Conservation (phyloP, 1,140 invertebrate genomes). For the Cotesia glomerata region DNA sequence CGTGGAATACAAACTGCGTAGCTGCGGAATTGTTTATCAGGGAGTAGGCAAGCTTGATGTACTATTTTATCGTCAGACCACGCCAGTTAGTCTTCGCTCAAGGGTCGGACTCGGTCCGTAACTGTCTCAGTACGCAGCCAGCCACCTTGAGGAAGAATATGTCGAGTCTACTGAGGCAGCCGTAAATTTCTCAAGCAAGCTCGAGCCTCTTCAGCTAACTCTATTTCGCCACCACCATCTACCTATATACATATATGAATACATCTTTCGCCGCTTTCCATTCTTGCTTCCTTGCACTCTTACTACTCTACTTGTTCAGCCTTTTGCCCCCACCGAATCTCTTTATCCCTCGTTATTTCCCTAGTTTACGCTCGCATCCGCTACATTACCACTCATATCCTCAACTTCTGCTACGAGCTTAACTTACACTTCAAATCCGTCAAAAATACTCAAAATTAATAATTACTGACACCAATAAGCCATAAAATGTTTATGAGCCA, state of each 20-base stretch:
- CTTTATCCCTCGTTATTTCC: constrained; percentile 5
- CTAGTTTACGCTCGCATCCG: constrained; percentile 17
- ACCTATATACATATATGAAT: no score
- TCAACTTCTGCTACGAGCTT: not conserved
- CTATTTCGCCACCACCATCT: not conserved
- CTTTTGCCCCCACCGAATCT: not conserved
- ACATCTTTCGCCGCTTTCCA: not conserved
- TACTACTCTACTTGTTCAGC: not conserved
- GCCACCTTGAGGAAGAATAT: constrained; percentile 38
- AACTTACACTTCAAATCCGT: not conserved
- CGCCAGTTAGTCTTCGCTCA: constrained; percentile 55
- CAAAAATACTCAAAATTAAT: not conserved
- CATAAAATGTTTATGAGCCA: no score
- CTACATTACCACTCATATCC: constrained; percentile 9
- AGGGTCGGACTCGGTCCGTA: constrained; percentile 53
- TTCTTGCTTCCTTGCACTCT: not conserved
- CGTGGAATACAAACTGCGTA: not conserved
- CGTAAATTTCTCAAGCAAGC: constrained; percentile 36
- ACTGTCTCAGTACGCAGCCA: constrained; percentile 42
- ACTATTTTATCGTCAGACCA: constrained; percentile 51
- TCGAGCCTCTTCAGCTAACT: constrained; percentile 32
- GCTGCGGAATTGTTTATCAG: not conserved
- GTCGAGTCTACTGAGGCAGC: constrained; percentile 36
- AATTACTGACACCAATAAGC: not conserved
- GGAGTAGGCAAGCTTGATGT: constrained; percentile 42